phyloP scores from a whole-genome alignment of 2,888 invertebrate species.

The Synanthedon andrenaeformis region DNA sequence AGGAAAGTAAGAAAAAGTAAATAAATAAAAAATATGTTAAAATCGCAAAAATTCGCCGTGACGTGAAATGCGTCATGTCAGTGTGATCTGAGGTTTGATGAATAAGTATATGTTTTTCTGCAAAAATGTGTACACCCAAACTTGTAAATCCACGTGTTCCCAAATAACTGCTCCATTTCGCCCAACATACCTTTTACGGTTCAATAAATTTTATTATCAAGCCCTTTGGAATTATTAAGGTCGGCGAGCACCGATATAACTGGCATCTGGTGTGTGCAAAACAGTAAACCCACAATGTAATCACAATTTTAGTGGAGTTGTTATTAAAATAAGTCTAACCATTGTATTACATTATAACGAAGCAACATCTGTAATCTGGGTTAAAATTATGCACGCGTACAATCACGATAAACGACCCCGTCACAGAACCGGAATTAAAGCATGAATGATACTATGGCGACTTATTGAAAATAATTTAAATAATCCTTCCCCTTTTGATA shows the following conservation, averaged over 20 bases:
- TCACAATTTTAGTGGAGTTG: background rate
- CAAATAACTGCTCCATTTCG: background rate
- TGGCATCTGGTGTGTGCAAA: background rate
- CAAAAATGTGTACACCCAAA: too few relatives aligned
- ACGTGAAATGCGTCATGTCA: too few relatives aligned
- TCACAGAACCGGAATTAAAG: too few relatives aligned
- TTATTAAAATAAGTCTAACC: background rate
- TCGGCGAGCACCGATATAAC: background rate
- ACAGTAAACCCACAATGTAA: background rate
- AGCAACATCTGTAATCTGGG: background rate
- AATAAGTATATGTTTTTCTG: too few relatives aligned
- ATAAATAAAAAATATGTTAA: too few relatives aligned
- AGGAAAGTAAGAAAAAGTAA: too few relatives aligned
- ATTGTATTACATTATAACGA: background rate
- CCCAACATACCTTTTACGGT: background rate
- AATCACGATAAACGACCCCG: too few relatives aligned
- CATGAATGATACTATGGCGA: too few relatives aligned
- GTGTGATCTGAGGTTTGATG: too few relatives aligned
- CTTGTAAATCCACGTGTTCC: background rate
- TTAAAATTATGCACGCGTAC: background rate
- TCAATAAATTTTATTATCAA: conserved; percentile 1
- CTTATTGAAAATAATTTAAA: too few relatives aligned
- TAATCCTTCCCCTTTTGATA: too few relatives aligned
- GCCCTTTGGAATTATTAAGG: conserved; percentile 1
- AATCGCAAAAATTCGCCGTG: too few relatives aligned